Base-by-base conservation (phyloP, 2,888 invertebrate species). In the Drosophila fulvimacula region DNA sequence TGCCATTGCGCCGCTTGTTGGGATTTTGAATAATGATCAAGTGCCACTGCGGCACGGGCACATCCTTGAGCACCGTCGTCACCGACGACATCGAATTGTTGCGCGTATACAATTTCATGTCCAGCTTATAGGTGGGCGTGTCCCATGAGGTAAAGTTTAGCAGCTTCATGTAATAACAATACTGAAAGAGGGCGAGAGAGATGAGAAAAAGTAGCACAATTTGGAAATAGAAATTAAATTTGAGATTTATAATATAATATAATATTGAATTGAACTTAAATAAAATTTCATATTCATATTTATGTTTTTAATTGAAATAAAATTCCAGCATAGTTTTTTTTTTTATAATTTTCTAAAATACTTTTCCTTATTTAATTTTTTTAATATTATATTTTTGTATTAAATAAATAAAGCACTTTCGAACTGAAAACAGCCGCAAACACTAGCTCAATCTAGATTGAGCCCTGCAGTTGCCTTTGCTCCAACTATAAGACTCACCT, bases 11-110 rank as follows among this genome's bases (percentile, higher is more conserved):
- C 17, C 48, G 34, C 9, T 71, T 79, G 1, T 57, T 73, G 0
- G 70, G 69, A 59, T 90, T 78, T 42, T 90, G 91, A 0, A 84
- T 21, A 0, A 91, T 13, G 5, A 78, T 32, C 13, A 90, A 5
- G 32, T 86, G 78, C 91, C 91, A 91, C 62, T 85, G 17, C 0
- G 91, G 91, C 7, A 91, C 60, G 11, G 82, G 21, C 27, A 91
- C 80, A 1, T 82, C 80, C 57, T 85, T 59, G 4, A 68, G 66
- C 58, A 91, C 90, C 7, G 30, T 64, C 0, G 90, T 87, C 27
- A 86, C 44, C 39, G 91, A 88, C 0, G 81, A 80, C 42, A 91
- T 24, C 0, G 90, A 87, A 49, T 87, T 82, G 68, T 91, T 90
- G 15, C 27, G 57, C 30, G 17, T 21, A 42, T 79, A 67, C 48